These are phyloP conservation scores for Puntigrus tetrazona DNA, from an alignment of 2,113 vertebrate genomes.

Conservation along the genomic window DNA sequence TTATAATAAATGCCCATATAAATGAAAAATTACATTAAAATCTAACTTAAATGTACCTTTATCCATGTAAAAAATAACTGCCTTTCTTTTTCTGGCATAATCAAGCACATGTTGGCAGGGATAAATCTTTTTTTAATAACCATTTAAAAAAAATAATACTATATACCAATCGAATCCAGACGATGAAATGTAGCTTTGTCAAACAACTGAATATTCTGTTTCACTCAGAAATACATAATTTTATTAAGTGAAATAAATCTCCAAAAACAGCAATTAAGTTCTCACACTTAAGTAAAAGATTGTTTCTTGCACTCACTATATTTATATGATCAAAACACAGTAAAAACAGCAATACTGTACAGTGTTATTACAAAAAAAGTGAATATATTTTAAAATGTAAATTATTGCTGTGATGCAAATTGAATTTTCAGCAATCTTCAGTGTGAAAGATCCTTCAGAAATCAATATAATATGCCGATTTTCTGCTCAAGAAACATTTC, in stretches of 20 bases:
- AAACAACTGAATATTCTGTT: too few relatives aligned
- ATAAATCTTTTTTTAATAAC: too few relatives aligned
- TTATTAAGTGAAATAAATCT: too few relatives aligned
- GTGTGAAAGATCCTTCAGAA: background rate
- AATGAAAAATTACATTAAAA: too few relatives aligned
- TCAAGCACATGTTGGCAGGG: background rate
- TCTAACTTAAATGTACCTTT: too few relatives aligned
- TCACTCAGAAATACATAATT: too few relatives aligned
- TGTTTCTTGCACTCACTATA: too few relatives aligned
- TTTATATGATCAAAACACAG: background rate
- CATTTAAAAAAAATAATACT: background rate
- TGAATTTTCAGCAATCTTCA: background rate
- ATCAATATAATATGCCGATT: background rate
- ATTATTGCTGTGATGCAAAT: background rate
- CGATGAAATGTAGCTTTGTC: too few relatives aligned
- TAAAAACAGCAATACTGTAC: background rate
- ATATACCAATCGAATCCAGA: background rate
- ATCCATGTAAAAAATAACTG: too few relatives aligned
- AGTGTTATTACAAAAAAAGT: background rate
- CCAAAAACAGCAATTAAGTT: too few relatives aligned
- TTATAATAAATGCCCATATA: too few relatives aligned
- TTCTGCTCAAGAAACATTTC: background rate
- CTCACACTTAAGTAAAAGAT: too few relatives aligned
- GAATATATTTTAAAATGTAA: background rate
- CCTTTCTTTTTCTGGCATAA: background rate